These are phyloP conservation scores for Drosophila orosa DNA, from an alignment of 1,140 invertebrate genomes.

Conservation along the genomic window DNA sequence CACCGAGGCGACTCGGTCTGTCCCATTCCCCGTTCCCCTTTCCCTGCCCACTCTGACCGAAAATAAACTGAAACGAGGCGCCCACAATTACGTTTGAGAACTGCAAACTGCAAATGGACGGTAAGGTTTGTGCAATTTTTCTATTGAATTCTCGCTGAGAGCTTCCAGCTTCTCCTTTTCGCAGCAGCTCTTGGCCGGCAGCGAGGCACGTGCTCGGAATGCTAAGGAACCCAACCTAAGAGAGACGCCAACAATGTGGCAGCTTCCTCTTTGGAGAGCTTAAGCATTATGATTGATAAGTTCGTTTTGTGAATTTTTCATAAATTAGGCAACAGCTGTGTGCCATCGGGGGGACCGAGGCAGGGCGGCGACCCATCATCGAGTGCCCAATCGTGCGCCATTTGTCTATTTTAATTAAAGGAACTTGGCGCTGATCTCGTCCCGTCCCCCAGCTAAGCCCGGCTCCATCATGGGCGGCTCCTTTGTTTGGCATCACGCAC, in stretches of 20 bases:
- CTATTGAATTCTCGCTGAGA: conserved; percentile 72
- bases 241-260: conserved; percentile 57
- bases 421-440: conserved; percentile 47
- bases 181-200: conserved; percentile 48
- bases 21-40: not conserved
- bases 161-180: conserved; percentile 6
- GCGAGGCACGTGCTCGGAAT: conserved; percentile 71
- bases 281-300: conserved; percentile 80
- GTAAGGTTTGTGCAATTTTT: conserved; percentile 68
- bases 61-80: conserved; percentile 58
- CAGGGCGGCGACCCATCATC: conserved; percentile 42
- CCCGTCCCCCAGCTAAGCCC: not conserved
- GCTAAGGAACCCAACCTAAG: conserved; percentile 34
- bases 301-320: conserved; percentile 82
- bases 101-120: conserved; percentile 64
- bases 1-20: conserved; percentile 33
- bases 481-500: conserved; percentile 65
- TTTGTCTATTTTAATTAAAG: conserved; percentile 83
- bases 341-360: not conserved
- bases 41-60: conserved; percentile 16
- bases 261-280: conserved; percentile 36
- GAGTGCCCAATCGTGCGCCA: conserved; percentile 79
- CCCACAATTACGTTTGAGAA: conserved; percentile 75
- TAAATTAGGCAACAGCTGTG: conserved; percentile 77
- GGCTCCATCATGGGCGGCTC: conserved; percentile 31